Percentiles rank a stretch among this genome's conserved stretches.
Conservation (phyloP, 2,797 vertebrate genomes). For the Darevskia mixta region DNA sequence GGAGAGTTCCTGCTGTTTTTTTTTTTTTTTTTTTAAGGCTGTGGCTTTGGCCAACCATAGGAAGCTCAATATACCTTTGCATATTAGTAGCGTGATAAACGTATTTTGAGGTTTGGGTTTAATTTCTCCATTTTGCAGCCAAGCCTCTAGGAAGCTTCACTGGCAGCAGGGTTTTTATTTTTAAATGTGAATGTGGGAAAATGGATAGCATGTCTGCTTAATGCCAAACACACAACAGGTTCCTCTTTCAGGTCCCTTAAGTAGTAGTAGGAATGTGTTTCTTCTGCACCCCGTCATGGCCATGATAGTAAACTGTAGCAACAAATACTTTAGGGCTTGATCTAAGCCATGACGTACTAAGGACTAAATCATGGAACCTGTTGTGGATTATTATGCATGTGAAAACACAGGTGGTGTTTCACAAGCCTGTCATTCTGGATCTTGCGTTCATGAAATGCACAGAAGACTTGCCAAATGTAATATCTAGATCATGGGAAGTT, state of each 20-base stretch:
- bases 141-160: slow-evolving; percentile 67
- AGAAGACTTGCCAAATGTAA: too few relatives aligned
- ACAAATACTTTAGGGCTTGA: slow-evolving; percentile 39
- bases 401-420: background rate
- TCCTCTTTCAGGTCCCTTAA: slow-evolving; percentile 72
- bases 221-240: slow-evolving; percentile 64
- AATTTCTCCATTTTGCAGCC: slow-evolving; percentile 61
- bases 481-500: too few relatives aligned
- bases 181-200: slow-evolving; percentile 75
- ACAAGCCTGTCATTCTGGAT: too few relatives aligned
- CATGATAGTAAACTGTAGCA: slow-evolving; percentile 67
- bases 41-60: slow-evolving; percentile 53
- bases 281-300: slow-evolving; percentile 60
- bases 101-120: slow-evolving; percentile 33
- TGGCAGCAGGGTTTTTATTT: slow-evolving; percentile 65
- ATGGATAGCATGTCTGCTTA: slow-evolving; percentile 69
- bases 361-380: background rate
- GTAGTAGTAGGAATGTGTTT: slow-evolving; percentile 68
- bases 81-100: slow-evolving; percentile 40
- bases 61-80: slow-evolving; percentile 57
- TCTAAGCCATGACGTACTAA: background rate
- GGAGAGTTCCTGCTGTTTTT: slow-evolving; percentile 41
- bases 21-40: slow-evolving; percentile 12
- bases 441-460: too few relatives aligned
- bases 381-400: background rate